Evolutionary conservation across 1,140 invertebrate genomes (phyloP), one percentile per base, ranked within the genome.

Genomic region (Drosophila virilis): DNA sequence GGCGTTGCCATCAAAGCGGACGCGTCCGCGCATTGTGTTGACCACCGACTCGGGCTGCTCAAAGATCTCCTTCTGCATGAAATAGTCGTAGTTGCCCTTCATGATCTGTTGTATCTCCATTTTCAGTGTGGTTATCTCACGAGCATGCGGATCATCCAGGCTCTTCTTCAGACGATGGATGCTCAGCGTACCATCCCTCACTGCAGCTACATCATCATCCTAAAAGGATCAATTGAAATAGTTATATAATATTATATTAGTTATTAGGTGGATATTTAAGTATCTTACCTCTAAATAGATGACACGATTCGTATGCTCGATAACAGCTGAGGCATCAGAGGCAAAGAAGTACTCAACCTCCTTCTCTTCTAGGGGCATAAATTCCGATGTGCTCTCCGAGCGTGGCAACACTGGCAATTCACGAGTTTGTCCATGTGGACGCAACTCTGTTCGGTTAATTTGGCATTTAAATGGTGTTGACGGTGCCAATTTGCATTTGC

Each of bases 11-110:
- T 99, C 97, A 52, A 93, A 98, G 97, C 22, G 99, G 94, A 86
- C 99, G 95, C 99, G 95, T 22, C 99, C 99, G 92, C 99, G 95
- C 99, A 99, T 99, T 0, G 99, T 99, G 91, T 99, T 99, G 1
- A 99, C 96, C n/a, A 99, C 98, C 13, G 98, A 99, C 91, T 99
- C 99, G 0, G 98, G 98, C 91, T 99, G 99, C 92, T 99, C 99
- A 93, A 99, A 99, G 91, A 99, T 99, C 94, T 99, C 99, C 92
- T 99, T 99, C 92, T 99, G 98, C 99, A 99, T 99, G 92, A 99
- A 99, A 65, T 97, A 98, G 77, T 97, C 97, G 93, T 97, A 99
- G 91, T 98, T 99, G 37, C 99, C 98, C 93, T 99, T 99, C 99
- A 99, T 99, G 74, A 99, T 99, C 93, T 99, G 96, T 92, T 99